Base-by-base conservation (phyloP, 2,113 vertebrate genomes). In the human (Homo sapiens) region DNA sequence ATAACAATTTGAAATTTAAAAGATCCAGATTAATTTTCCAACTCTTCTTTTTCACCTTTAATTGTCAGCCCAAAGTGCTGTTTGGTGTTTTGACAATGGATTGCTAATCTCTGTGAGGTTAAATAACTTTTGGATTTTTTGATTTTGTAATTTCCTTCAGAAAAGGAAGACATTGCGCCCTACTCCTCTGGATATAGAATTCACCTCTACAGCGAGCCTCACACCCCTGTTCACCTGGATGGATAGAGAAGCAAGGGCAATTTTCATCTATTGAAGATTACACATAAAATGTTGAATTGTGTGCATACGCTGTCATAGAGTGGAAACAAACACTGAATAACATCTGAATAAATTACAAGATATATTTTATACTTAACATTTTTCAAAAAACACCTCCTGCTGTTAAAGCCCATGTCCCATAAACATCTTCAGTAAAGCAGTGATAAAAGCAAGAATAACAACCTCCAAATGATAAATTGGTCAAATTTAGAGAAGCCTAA, bases 401-500 rank as follows among this genome's bases (percentile, higher is more conserved):
- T 98, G 98, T 97, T 98, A 98, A 25, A 98, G 97, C 94, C 98
- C 97, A 97, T 97, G 98, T 98, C 97, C 98, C 98, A 98, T 98
- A 97, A 98, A 97, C 97, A 98, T 98, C 97, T 98, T 94, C 98
- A 98, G 98, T 97, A 98, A 98, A 96, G 97, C 98, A 96, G 95
- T 96, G 97, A 98, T 97, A 98, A 98, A 98, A 98, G 96, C 96
- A 98, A 98, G 97, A 96, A 97, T 89, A 98, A 98, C 94, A 98
- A 86, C 93, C 96, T 73, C 97, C 81, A 98, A 96, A 98, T 98
- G 98, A 99, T 98, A 98, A 98, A 99, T 98, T 96, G 98, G 96
- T 97, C 96, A 97, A 97, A 98, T 97, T 97, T 86, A 95, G 79
- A 86, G 89, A 98, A 98, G 98, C 96, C 95, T 96, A 93, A 98